Conservation (phyloP, 2,888 invertebrate species). For the Drosophila austrosaltans region DNA sequence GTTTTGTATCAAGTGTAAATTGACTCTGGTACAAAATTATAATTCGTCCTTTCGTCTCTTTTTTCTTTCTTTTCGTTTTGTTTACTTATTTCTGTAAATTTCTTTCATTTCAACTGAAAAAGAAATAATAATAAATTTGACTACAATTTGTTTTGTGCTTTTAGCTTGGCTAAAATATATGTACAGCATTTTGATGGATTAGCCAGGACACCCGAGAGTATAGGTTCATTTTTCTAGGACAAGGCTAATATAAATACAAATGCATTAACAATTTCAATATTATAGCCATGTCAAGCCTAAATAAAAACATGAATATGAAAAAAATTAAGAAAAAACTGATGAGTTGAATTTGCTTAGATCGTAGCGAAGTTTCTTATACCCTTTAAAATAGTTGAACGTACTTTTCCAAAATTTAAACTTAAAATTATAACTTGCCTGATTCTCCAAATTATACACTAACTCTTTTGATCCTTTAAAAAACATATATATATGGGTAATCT, state of each 20-base stretch:
- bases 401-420: too few relatives aligned
- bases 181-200: slow-evolving; percentile 58
- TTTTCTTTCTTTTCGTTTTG: neutral
- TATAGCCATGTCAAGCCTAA: slow-evolving; percentile 66
- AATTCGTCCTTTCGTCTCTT: neutral
- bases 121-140: neutral
- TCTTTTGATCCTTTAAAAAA: too few relatives aligned
- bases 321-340: slow-evolving; percentile 25
- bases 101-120: neutral
- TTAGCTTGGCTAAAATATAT: neutral
- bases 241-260: slow-evolving; percentile 45
- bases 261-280: slow-evolving; percentile 65
- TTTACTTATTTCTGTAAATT: neutral
- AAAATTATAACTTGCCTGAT: too few relatives aligned
- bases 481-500: too few relatives aligned
- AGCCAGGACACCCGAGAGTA: slow-evolving; percentile 7
- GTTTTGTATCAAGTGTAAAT: too few relatives aligned
- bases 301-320: slow-evolving; percentile 12
- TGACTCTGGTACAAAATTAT: too few relatives aligned
- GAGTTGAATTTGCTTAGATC: neutral
- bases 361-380: neutral
- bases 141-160: neutral
- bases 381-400: neutral
- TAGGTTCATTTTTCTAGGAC: slow-evolving; percentile 21
- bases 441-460: too few relatives aligned